These are phyloP conservation scores for Temnothorax nylanderi DNA, from an alignment of 1,140 invertebrate species.

Conservation along the genomic window DNA sequence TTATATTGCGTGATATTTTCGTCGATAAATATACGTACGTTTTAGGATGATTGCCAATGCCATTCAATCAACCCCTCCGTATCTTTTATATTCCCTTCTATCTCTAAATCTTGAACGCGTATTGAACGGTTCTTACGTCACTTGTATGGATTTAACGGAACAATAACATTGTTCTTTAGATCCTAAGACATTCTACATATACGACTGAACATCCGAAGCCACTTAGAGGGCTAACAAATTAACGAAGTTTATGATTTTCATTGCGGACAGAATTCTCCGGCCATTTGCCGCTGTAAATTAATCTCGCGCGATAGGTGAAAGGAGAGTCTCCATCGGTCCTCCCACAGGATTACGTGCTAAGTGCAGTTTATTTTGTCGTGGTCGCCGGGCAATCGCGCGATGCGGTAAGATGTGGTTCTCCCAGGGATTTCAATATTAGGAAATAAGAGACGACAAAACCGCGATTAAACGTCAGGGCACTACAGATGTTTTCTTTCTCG, in stretches of 20 bases:
- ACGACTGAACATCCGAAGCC: background rate
- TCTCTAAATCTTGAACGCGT: slow-evolving; percentile 7
- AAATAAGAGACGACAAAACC: slow-evolving; percentile 60
- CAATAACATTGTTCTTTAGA: background rate
- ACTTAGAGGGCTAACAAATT: slow-evolving; percentile 10
- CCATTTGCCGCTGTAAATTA: slow-evolving; percentile 22
- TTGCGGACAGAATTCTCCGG: background rate
- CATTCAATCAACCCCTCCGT: background rate
- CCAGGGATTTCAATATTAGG: slow-evolving; percentile 66
- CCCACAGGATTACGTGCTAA: slow-evolving; percentile 73
- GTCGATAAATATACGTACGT: background rate
- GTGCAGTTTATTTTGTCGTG: slow-evolving; percentile 75
- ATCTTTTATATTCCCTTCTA: background rate
- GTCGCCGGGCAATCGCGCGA: slow-evolving; percentile 66
- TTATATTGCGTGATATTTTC: background rate
- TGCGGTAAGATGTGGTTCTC: slow-evolving; percentile 46
- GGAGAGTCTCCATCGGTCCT: background rate
- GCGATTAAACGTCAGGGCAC: slow-evolving; percentile 49
- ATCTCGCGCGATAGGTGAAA: slow-evolving; percentile 2
- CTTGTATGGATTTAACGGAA: background rate
- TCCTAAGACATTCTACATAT: background rate
- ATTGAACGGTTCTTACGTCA: background rate
- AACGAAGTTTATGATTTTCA: slow-evolving; percentile 37
- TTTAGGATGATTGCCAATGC: slow-evolving; percentile 29
- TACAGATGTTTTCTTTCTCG: background rate